Conservation (phyloP, 2,797 vertebrate genomes). For the Amblyopsis hoosieri region DNA sequence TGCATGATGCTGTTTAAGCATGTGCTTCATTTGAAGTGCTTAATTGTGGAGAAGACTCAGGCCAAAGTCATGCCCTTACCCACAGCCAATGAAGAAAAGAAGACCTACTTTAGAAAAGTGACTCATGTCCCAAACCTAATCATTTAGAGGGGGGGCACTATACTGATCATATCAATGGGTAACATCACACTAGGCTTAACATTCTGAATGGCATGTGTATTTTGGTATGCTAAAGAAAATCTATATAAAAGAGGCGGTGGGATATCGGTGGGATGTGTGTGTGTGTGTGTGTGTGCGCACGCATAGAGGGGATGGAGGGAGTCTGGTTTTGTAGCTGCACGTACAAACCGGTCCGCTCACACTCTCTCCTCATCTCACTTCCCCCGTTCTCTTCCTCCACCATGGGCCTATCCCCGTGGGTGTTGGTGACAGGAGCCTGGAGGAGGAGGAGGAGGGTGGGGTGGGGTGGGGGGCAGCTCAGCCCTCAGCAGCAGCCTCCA, state of each 20-base stretch:
- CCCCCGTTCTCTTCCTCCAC: conserved; percentile 41
- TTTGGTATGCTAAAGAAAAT: conserved; percentile 77
- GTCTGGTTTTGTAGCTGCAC: conserved; percentile 90
- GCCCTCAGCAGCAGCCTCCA: conserved; percentile 95
- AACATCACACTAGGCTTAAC: conserved; percentile 54
- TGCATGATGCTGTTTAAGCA: conserved; percentile 48
- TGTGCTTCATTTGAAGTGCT: conserved; percentile 55
- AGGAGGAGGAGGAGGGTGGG: conserved; percentile 30
- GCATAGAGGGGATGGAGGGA: conserved; percentile 12
- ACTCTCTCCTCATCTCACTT: conserved; percentile 54
- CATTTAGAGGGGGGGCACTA: conserved; percentile 8
- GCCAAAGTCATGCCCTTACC: conserved; percentile 10
- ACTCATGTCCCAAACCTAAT: conserved; percentile 25
- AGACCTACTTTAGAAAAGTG: conserved; percentile 37
- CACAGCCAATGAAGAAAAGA: conserved; percentile 30
- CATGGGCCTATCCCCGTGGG: conserved; percentile 45
- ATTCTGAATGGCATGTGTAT: conserved; percentile 81
- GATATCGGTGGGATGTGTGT: conserved; percentile 50
- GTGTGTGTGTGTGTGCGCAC: conserved; percentile 71
- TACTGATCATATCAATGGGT: conserved; percentile 65
- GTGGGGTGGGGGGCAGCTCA: conserved; percentile 10
- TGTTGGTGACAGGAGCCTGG: conserved; percentile 52
- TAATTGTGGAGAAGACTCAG: conserved; percentile 26
- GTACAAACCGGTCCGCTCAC: conserved; percentile 87
- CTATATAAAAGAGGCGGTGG: conserved; percentile 49